Conservation (phyloP, 1,140 invertebrate species). For the Eufriesea mexicana region DNA sequence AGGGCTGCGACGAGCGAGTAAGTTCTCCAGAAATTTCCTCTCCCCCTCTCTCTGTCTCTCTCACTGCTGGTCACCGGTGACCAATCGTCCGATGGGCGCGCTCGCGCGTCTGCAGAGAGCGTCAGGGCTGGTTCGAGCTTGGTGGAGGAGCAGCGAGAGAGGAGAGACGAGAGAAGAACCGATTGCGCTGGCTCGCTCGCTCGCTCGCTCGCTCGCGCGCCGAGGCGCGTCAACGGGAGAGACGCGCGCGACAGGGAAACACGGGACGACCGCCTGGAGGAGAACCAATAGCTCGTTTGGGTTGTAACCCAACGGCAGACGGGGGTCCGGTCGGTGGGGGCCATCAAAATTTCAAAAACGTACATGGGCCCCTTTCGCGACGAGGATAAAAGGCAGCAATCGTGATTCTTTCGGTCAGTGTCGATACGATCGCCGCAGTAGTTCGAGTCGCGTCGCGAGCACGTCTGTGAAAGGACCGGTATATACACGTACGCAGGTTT, state of each 20-base stretch:
- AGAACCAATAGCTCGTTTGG: conserved; percentile 75
- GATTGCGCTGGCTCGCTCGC: background rate
- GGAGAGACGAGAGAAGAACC: conserved; percentile 48
- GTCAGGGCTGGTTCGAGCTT: conserved; percentile 47
- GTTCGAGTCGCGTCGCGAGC: background rate
- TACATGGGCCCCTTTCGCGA: conserved; percentile 82
- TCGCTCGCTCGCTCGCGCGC: background rate
- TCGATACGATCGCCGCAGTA: conserved; percentile 80
- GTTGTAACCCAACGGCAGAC: conserved; percentile 58
- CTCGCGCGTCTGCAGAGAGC: background rate
- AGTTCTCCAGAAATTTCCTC: conserved; percentile 39
- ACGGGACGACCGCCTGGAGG: conserved; percentile 56
- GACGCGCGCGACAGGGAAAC: conserved; percentile 47
- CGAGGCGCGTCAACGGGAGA: conserved; percentile 56
- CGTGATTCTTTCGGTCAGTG: conserved; percentile 82
- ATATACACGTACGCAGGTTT: background rate
- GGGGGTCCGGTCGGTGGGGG: conserved; percentile 86
- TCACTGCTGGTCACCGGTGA: background rate
- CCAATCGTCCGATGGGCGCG: background rate
- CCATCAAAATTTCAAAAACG: conserved; percentile 85
- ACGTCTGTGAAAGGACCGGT: background rate
- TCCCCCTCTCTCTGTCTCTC: background rate
- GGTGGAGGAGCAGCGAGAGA: conserved; percentile 32
- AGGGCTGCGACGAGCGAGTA: conserved; percentile 39
- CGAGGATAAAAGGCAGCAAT: conserved; percentile 82